Conservation (phyloP, 2,888 invertebrate species). For the Dolomedes plantarius region DNA sequence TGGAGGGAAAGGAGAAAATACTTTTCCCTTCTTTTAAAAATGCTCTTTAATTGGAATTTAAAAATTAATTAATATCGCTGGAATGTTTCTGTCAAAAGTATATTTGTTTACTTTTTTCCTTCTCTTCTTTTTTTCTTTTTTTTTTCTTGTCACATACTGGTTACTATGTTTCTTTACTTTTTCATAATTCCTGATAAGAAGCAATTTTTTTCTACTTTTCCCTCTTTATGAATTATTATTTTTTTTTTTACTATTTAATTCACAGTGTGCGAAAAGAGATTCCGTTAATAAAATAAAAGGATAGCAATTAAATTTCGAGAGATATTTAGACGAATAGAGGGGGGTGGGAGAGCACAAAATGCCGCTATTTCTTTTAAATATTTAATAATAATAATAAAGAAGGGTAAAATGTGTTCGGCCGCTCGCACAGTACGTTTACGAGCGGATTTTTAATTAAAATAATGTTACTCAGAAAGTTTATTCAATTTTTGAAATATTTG, state of each 20-base stretch:
- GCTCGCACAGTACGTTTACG: neutral
- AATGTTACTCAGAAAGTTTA: neutral
- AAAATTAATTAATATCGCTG: conserved; percentile 56
- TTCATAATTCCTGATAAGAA: neutral
- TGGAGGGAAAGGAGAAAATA: neutral
- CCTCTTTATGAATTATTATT: too few species aligned
- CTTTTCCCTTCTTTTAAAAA: conserved; percentile 9
- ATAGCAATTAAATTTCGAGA: neutral
- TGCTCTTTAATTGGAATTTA: conserved; percentile 51
- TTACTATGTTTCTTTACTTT: neutral
- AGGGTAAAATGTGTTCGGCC: neutral
- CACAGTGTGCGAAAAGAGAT: neutral
- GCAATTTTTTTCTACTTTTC: neutral
- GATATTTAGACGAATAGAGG: neutral
- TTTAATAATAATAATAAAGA: neutral
- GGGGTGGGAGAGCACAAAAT: too few species aligned
- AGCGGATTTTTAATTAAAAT: neutral
- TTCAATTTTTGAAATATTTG: too few species aligned
- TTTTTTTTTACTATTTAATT: too few species aligned
- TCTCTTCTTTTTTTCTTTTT: neutral
- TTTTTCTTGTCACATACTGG: conserved; percentile 9
- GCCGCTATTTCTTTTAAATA: conserved; percentile 4
- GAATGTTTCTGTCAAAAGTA: conserved; percentile 40
- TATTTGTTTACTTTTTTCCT: conserved; percentile 28
- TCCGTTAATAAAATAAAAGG: neutral